Evolutionary conservation across 30 jellyfish, hydroid and myxozoan species (phyloP), one percentile per base, ranked within the genome.

Genomic region (Aurelia sp.): DNA sequence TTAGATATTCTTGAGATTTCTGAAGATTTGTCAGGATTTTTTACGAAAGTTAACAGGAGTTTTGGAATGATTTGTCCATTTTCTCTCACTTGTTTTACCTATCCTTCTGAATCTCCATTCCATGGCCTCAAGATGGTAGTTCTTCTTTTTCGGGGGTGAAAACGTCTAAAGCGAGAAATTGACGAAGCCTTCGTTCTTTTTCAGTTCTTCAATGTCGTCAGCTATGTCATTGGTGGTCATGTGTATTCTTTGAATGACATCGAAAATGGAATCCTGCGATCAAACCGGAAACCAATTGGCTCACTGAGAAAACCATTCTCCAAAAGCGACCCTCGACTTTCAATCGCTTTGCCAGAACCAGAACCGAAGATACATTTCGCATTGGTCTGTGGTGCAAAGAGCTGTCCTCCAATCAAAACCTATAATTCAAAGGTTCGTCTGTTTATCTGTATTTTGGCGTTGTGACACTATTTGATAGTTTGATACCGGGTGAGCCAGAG

Each of bases 401-500:
- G 98, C 70, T 91, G 98, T 66, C 98, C 98, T 0, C 98, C 98
- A 61, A 91, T 91, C 78, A 91, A 91, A 59, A 91, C 98, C 9
- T 91, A 91, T 75, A 86, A 85, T 21, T 92, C 98, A 7, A 61
- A 72, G 93, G 98, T 91, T 5, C 9, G 55, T 76, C 3, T 3
- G 30, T 61, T 44, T 44, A 44, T 44, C 55, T 5, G 17, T 44
- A 4, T 44, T 44, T 44, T 44, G 7, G 17, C 15, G 10, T 40
- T 40, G 10, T 40, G 10, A 40, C 51, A 3, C 51, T 40, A 40
- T 40, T 40, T 40, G 8, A 27, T 27, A 27, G 33, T 27, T 27
- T 0, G 2, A 27, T 27, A 27, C 33, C 33, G 2, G 33, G 33
- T 27, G 33, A 27, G 33, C 33, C 33, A 27, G 33, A 27, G 2